phyloP scores from a whole-genome alignment of 2,888 invertebrate genomes.

The Amiota minor region DNA sequence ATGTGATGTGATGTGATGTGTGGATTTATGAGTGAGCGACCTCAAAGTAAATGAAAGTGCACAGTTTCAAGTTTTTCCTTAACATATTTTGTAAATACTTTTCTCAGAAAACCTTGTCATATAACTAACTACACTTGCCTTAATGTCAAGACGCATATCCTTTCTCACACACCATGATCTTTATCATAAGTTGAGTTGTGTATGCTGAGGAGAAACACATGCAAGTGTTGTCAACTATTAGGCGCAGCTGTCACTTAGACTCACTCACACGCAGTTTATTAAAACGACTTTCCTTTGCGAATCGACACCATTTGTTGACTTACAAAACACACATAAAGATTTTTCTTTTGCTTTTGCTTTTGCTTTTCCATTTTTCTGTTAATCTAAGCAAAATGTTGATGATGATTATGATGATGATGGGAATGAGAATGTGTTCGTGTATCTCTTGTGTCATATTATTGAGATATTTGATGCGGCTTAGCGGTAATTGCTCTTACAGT shows the following conservation, averaged over 20 bases:
- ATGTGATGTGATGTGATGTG: slow-evolving; percentile 38
- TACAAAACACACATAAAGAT: background rate
- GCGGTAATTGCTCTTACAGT: slow-evolving; percentile 59
- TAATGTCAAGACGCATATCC: no score
- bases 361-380: background rate
- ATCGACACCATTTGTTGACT: slow-evolving; percentile 52
- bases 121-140: no score
- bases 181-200: no score
- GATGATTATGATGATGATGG: background rate
- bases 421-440: background rate
- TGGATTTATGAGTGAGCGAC: slow-evolving; percentile 7
- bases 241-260: slow-evolving; percentile 56
- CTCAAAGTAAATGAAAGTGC: background rate
- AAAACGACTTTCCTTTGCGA: slow-evolving; percentile 54
- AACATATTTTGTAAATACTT: background rate
- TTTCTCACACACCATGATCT: no score
- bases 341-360: slow-evolving; percentile 1
- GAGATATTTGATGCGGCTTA: slow-evolving; percentile 64
- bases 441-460: slow-evolving; percentile 52
- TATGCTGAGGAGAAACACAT: no score
- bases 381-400: background rate
- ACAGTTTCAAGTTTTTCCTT: background rate
- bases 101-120: no score
- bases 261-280: slow-evolving; percentile 51
- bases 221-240: slow-evolving; percentile 59